phyloP scores from a whole-genome alignment of 1,140 invertebrate species.

The Hirudo medicinalis region DNA sequence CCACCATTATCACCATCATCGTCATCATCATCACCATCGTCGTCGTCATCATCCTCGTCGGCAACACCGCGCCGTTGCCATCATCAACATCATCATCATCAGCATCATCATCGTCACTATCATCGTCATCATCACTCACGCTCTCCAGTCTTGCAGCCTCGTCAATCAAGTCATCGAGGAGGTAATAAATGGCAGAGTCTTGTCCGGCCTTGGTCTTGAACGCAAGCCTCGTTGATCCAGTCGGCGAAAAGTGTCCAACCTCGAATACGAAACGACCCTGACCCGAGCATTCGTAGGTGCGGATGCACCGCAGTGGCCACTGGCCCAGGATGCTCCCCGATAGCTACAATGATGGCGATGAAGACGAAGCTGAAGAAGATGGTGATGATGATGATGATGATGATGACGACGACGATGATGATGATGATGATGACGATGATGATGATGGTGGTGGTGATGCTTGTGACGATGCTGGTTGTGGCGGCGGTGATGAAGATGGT shows the following conservation, averaged over 20 bases:
- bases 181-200: conserved; percentile 19
- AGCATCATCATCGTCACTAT: no score
- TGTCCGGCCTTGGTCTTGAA: conserved; percentile 22
- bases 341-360: conserved; percentile 15
- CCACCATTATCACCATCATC: no score
- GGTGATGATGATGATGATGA: no score
- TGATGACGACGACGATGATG: not conserved
- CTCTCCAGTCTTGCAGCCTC: conserved; percentile 14
- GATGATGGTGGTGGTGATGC: no score
- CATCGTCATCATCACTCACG: conserved; percentile 11
- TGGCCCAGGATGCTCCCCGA: conserved; percentile 21
- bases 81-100: not conserved
- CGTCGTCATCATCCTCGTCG: no score
- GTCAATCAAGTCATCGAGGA: conserved; percentile 18
- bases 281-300: conserved; percentile 18
- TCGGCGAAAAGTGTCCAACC: conserved; percentile 15
- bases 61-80: not conserved
- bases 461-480: not conserved
- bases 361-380: not conserved
- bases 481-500: not conserved
- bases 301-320: conserved; percentile 24
- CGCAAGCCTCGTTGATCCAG: conserved; percentile 15
- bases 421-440: not conserved
- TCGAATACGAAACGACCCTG: conserved; percentile 20
- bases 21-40: no score